Percentiles rank a stretch among this genome's conserved stretches.
These are phyloP conservation scores for Brachionus calyciflorus DNA, from an alignment of 1,140 invertebrate species.

Conservation along the genomic window DNA sequence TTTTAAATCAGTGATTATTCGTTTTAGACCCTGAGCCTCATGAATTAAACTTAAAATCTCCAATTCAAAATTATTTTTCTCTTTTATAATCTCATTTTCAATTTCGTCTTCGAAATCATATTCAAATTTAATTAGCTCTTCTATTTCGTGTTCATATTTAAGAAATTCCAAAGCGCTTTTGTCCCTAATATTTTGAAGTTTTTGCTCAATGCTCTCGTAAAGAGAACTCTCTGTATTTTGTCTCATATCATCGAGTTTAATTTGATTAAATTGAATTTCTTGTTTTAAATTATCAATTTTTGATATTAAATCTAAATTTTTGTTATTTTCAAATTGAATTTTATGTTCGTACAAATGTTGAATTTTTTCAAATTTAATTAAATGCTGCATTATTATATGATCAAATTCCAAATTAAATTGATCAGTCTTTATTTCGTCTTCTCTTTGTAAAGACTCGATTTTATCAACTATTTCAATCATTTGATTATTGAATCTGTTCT, in stretches of 20 bases:
- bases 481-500: constrained; percentile 5
- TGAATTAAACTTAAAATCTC: neutral
- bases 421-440: neutral
- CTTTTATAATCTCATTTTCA: neutral
- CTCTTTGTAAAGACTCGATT: neutral
- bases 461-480: constrained; percentile 18
- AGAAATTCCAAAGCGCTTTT: neutral
- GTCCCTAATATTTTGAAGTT: neutral
- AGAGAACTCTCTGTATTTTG: neutral
- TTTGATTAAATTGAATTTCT: neutral
- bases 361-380: neutral
- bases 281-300: neutral
- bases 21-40: neutral
- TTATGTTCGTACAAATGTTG: constrained; percentile 7
- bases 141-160: neutral
- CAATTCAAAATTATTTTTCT: neutral
- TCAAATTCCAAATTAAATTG: neutral
- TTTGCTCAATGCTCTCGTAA: neutral
- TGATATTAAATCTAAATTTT: neutral
- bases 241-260: neutral
- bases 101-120: constrained; percentile 11
- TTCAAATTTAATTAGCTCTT: neutral
- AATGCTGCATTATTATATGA: neutral
- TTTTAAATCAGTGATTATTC: neutral
- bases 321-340: neutral